Evolutionary conservation across 2,888 invertebrate genomes (phyloP), one percentile per base, ranked within the genome.

Genomic region (Opisthograptis luteolata): DNA sequence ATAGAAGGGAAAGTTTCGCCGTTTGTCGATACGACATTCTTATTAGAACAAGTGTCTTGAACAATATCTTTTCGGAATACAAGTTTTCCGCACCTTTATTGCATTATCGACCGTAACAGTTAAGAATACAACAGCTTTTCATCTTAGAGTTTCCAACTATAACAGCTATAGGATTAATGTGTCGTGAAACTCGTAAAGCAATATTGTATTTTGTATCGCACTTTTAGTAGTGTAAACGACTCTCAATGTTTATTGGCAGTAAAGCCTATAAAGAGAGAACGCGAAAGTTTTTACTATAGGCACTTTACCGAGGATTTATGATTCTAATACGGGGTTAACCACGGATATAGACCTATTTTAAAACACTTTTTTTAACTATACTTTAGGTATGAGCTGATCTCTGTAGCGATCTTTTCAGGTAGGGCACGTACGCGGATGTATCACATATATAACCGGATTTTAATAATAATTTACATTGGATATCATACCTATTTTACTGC

Each of bases 1-100:
- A 37, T 14, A 32, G 12, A 48, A 45, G 55, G 48, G 55, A 55
- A 55, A 58, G 47, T 55, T 51, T 45, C 32, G 31, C 53, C 48
- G 27, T 34, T n/a, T 20, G 39, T 32, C 41, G 30, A 37, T 43
- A 42, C 20, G 27, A 42, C 19, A 42, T 40, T 39, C 19, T 37
- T 50, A 56, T 49, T 40, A 35, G 14, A 51, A 7, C 27, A 4
- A 25, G 22, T 32, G 30, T 31, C 40, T 48, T 32, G 31, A 43
- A 32, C 52, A 49, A 46, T 43, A 46, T 41, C 36, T 48, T 48
- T 47, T 44, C 40, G 47, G 35, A 32, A 36, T 32, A 19, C 36
- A 28, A 30, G 9, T 7, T 25, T 5, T 6, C 1, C 1, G 0
- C 9, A 27, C 2, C 5, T 17, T 9, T 1, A 25, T 31, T 2